These are phyloP conservation scores for Notarius lentiginosus DNA, from an alignment of 2,113 vertebrate species.

Conservation along the genomic window DNA sequence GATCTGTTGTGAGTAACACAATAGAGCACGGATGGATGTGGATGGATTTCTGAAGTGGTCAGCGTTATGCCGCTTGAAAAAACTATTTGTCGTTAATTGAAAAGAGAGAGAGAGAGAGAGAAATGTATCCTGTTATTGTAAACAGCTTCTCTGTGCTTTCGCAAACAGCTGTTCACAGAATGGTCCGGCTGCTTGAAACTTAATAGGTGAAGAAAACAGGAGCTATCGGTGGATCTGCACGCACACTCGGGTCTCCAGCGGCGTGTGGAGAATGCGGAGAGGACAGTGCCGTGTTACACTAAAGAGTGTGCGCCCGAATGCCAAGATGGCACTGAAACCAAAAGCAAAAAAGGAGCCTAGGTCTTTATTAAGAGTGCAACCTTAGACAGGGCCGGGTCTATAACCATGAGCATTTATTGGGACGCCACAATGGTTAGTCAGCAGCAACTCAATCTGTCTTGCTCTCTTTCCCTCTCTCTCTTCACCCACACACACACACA, in stretches of 20 bases:
- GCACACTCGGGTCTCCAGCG: conserved; percentile 45
- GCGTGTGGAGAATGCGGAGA: conserved; percentile 57
- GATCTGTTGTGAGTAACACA: not conserved
- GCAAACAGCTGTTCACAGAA: conserved; percentile 53
- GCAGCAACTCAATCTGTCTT: conserved; percentile 72
- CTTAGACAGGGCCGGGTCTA: conserved; percentile 68
- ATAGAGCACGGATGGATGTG: not conserved
- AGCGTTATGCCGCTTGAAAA: not conserved
- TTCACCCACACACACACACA: conserved; percentile 26
- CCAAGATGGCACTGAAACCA: conserved; percentile 69
- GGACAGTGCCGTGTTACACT: conserved; percentile 63
- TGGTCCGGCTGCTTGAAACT: conserved; percentile 49
- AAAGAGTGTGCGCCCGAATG: conserved; percentile 70
- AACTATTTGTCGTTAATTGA: not conserved
- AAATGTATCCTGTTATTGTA: conserved; percentile 41
- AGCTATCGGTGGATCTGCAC: conserved; percentile 45
- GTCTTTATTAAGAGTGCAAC: conserved; percentile 73
- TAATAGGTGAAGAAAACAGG: conserved; percentile 46
- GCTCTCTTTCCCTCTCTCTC: conserved; percentile 21
- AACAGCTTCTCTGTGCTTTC: conserved; percentile 47
- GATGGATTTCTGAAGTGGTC: not conserved
- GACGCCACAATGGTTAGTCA: conserved; percentile 75
- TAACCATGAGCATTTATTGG: conserved; percentile 73
- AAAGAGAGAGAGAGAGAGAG: not conserved
- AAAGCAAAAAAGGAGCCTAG: conserved; percentile 58